Conservation (phyloP, 1,140 invertebrate genomes). For the Lucilia sericata region DNA sequence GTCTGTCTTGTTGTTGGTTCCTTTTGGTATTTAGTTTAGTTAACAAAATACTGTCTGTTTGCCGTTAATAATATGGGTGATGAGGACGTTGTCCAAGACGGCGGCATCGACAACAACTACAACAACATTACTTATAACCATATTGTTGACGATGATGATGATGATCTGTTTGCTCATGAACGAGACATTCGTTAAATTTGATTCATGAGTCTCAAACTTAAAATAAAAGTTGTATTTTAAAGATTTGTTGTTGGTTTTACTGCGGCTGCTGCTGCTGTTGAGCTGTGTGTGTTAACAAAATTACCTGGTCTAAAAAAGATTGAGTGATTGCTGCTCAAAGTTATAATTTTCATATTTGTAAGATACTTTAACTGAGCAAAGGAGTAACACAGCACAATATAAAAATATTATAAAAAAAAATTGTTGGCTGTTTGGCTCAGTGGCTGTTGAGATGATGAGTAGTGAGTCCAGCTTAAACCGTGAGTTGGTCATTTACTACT, state of each 20-base stretch:
- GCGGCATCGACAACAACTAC: neutral
- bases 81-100: neutral
- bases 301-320: constrained; percentile 53
- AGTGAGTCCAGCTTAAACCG: constrained; percentile 14
- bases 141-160: constrained; percentile 30
- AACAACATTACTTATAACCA: neutral
- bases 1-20: neutral
- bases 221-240: neutral
- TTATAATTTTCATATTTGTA: constrained; percentile 68
- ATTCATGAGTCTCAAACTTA: constrained; percentile 58
- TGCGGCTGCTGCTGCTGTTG: neutral
- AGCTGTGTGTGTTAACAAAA: constrained; percentile 1
- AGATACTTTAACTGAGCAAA: constrained; percentile 36
- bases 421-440: neutral
- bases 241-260: constrained; percentile 16
- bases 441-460: neutral
- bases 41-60: constrained; percentile 63
- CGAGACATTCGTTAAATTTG: constrained; percentile 66
- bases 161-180: constrained; percentile 44
- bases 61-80: constrained; percentile 57
- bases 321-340: constrained; percentile 68
- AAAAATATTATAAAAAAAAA: neutral
- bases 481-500: neutral
- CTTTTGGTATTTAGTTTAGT: constrained; percentile 51
- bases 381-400: neutral